Evolutionary conservation across 2,888 invertebrate species (phyloP).

Genomic region (Diaprepes abbreviatus): DNA sequence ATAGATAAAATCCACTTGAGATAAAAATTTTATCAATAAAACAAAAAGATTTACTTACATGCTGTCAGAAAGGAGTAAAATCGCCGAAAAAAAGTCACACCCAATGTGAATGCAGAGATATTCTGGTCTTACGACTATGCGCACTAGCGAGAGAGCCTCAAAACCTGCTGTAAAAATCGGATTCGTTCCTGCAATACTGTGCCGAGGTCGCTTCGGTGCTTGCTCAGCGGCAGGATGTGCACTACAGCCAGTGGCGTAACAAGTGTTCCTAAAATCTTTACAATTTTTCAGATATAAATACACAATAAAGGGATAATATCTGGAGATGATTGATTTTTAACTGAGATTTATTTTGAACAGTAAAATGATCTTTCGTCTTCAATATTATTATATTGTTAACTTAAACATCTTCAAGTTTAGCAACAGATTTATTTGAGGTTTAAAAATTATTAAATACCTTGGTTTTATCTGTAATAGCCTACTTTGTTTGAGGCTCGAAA

Average conservation of each 20-base stretch:
- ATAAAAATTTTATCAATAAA: slow-evolving; percentile 1
- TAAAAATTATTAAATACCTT: too few relatives aligned
- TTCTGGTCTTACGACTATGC: slow-evolving; percentile 1
- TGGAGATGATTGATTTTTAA: too few relatives aligned
- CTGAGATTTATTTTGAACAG: too few relatives aligned
- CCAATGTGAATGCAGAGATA: slow-evolving; percentile 14
- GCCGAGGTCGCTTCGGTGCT: slow-evolving; percentile 16
- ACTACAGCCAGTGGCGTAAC: slow-evolving; percentile 5
- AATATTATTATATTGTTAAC: too few relatives aligned
- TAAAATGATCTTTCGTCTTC: too few relatives aligned
- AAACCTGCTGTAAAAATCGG: slow-evolving; percentile 6
- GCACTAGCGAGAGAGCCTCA: slow-evolving; percentile 6
- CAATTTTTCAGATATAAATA: too few relatives aligned
- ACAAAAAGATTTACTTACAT: slow-evolving; percentile 1
- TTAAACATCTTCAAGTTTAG: too few relatives aligned
- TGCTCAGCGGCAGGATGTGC: slow-evolving; percentile 4
- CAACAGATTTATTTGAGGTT: too few relatives aligned
- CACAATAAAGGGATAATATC: too few relatives aligned
- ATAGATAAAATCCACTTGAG: not conserved
- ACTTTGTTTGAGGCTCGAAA: too few relatives aligned
- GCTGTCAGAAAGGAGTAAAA: slow-evolving; percentile 2
- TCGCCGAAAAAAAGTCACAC: slow-evolving; percentile 18
- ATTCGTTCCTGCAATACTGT: slow-evolving; percentile 16
- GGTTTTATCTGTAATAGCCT: too few relatives aligned
- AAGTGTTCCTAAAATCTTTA: too few relatives aligned